Conservation (phyloP, 1,140 invertebrate genomes). For the Ladona fulva region DNA sequence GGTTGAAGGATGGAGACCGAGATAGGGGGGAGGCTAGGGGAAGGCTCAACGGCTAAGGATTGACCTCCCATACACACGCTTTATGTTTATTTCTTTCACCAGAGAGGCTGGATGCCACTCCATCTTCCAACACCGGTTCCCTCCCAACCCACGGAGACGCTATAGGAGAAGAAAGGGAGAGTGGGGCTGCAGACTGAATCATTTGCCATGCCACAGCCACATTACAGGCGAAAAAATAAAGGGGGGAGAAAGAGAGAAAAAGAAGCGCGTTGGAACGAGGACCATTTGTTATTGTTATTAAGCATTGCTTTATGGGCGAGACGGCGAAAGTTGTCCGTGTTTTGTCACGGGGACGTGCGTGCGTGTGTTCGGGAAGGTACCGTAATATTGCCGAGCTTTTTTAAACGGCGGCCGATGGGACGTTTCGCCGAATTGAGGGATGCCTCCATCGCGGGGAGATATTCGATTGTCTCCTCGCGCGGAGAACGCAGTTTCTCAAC, state of each 20-base stretch:
- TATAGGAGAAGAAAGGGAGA: neutral
- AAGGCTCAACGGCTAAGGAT: neutral
- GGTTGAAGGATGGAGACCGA: neutral
- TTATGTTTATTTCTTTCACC: slow-evolving; percentile 4
- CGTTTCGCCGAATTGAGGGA: too few species aligned
- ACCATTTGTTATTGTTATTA: neutral
- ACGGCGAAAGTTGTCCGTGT: neutral
- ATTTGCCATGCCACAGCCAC: neutral
- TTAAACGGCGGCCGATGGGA: too few species aligned
- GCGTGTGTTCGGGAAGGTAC: too few species aligned
- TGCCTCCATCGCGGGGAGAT: too few species aligned
- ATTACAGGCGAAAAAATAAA: neutral
- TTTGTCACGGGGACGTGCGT: neutral
- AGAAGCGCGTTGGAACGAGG: neutral
- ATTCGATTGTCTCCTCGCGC: too few species aligned
- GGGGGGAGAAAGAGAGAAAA: neutral
- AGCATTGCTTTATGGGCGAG: neutral
- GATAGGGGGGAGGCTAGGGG: neutral
- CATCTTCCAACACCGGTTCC: slow-evolving; percentile 2
- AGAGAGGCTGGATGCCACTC: neutral
- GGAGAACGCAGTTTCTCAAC: too few species aligned
- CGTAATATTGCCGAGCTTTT: too few species aligned
- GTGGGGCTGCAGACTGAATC: neutral
- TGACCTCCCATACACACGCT: slow-evolving; percentile 6
- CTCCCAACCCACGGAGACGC: neutral